Evolutionary conservation across 2,888 invertebrate species (phyloP), one percentile per base, ranked within the genome.

Genomic region (Acanthopleura granulata): DNA sequence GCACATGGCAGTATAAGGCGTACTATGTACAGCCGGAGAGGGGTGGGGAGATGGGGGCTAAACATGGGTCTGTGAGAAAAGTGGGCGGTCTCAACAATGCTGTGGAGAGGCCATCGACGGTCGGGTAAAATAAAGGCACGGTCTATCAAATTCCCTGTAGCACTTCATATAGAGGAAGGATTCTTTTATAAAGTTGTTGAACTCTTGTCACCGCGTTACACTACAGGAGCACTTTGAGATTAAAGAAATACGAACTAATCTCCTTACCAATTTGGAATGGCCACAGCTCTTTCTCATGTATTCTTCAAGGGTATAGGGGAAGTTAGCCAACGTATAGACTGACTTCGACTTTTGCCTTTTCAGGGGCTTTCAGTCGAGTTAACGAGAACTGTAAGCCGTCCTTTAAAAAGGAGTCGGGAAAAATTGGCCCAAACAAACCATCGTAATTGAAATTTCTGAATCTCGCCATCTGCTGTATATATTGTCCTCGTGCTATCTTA

Each of bases 321-420:
- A 40, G 40, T 40, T 40, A 40, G 9, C 4, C 3, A 40, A 9
- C 40, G 40, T 40, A 40, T 40, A 40, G 40, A 6, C 57, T 57
- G 57, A 57, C 57, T 57, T 57, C 57, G 57, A 57, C 22, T 40
- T 57, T 57, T 57, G 57, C 57, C 57, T 57, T 57, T 57, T 57
- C n/a, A n/a, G 57, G 18, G 18, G 57, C 22, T 57, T 57, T 57
- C 57, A 22, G n/a, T 18, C 12, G 57, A 57, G 57, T 57, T 57
- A 57, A 57, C 57, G 57, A 57, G 57, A n/a, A n/a, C 57, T 18
- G n/a, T 57, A 57, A 57, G 18, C 57, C 57, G 1, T 3, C 18
- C 57, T 57, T 22, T 22, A 57, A 57, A 57, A 57, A 6, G 18
- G 9, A 9, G 4, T 40, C 3, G 40, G n/a, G n/a, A n/a, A 40